phyloP scores from a whole-genome alignment of 2,797 vertebrate genomes.

The Siniperca obscura region DNA sequence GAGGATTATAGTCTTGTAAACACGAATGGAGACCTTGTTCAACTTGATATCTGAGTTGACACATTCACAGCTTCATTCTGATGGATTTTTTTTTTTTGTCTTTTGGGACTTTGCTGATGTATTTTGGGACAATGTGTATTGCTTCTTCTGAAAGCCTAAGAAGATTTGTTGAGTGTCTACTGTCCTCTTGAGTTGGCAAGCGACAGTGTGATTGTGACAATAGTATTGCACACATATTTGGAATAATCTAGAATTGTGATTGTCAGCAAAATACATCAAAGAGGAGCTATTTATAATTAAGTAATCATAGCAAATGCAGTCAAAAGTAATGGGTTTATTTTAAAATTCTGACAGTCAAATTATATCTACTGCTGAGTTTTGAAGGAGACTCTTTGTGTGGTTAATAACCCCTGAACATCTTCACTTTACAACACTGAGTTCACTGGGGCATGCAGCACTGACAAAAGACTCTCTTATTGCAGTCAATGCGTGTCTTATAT shows the following conservation, averaged over 20 bases:
- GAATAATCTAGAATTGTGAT: slow-evolving; percentile 6
- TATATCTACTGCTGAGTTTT: slow-evolving; percentile 22
- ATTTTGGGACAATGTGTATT: slow-evolving; percentile 17
- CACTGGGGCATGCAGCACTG: slow-evolving; percentile 19
- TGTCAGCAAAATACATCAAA: slow-evolving; percentile 10
- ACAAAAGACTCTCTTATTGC: slow-evolving; percentile 46
- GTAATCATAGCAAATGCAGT: slow-evolving; percentile 1
- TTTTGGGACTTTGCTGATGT: slow-evolving; percentile 4
- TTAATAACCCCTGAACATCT: slow-evolving; percentile 40
- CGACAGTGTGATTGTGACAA: slow-evolving; percentile 9
- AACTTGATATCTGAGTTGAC: slow-evolving; percentile 33
- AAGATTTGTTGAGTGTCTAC: slow-evolving; percentile 25
- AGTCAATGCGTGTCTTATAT: slow-evolving; percentile 15
- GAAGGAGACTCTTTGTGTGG: slow-evolving; percentile 8
- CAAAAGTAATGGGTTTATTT: slow-evolving; percentile 19
- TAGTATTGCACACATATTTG: neutral
- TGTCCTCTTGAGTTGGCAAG: slow-evolving; percentile 12
- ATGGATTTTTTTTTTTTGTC: slow-evolving; percentile 26
- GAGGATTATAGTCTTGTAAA: slow-evolving; percentile 54
- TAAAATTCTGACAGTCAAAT: slow-evolving; percentile 15
- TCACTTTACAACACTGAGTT: slow-evolving; percentile 31
- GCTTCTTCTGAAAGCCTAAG: slow-evolving; percentile 13
- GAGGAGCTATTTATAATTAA: slow-evolving; percentile 6
- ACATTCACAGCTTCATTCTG: slow-evolving; percentile 30
- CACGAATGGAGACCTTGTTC: slow-evolving; percentile 27